Evolutionary conservation across 2,797 vertebrate species (phyloP).

Genomic region (Novumbra hubbsi): DNA sequence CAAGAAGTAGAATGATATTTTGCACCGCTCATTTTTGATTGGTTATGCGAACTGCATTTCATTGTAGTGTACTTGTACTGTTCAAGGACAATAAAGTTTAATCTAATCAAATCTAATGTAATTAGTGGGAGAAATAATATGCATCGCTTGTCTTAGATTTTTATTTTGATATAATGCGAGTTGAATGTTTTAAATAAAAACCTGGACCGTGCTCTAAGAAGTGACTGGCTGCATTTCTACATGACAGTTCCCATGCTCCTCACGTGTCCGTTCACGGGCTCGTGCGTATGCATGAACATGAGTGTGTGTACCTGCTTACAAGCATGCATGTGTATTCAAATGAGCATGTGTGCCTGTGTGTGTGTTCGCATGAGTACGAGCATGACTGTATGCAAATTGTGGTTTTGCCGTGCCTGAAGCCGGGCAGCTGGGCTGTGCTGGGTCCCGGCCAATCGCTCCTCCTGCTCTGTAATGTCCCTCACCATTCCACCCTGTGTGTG

Average conservation of each 20-base stretch:
- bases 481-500: neutral
- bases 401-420: neutral
- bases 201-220: too few relatives aligned
- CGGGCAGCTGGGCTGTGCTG: conserved; percentile 1
- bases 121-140: conserved; percentile 76
- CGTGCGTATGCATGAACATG: too few relatives aligned
- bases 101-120: too few relatives aligned
- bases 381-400: conserved; percentile 12
- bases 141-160: conserved; percentile 82
- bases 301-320: too few relatives aligned
- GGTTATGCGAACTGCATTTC: too few relatives aligned
- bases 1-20: conserved; percentile 63
- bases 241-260: too few relatives aligned
- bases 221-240: too few relatives aligned
- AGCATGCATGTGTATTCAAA: neutral
- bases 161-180: conserved; percentile 51
- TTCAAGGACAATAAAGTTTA: too few relatives aligned
- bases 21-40: too few relatives aligned
- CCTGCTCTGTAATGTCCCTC: conserved; percentile 72
- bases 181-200: too few relatives aligned
- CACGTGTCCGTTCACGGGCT: too few relatives aligned
- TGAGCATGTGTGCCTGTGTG: neutral
- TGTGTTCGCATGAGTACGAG: conserved; percentile 40
- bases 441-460: conserved; percentile 4
- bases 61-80: too few relatives aligned